Evolutionary conservation across 2,113 vertebrate genomes (phyloP).

Genomic region (Lycaon pictus): DNA sequence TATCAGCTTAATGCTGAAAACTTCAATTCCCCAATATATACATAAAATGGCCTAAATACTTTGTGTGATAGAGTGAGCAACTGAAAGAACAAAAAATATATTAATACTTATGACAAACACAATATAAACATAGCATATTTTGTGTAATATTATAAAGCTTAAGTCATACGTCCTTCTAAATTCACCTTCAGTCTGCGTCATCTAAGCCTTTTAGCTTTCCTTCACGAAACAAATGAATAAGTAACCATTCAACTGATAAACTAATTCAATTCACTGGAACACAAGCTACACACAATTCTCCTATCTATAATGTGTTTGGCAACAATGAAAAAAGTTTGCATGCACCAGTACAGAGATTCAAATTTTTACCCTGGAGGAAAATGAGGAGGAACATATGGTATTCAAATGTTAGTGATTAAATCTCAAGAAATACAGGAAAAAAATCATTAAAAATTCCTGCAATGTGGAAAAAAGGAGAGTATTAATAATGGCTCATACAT

Average conservation of each 20-base stretch:
- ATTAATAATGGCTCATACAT: background rate
- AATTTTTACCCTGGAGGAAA: conserved; percentile 26
- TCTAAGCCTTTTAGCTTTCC: background rate
- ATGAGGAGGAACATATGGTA: background rate
- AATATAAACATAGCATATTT: background rate
- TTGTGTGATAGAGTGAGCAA: background rate
- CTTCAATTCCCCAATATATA: background rate
- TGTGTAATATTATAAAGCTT: background rate
- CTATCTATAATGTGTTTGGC: conserved; percentile 7
- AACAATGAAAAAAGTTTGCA: background rate
- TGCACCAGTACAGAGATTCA: background rate
- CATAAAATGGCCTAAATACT: background rate
- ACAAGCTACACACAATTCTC: background rate
- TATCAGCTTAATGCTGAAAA: background rate
- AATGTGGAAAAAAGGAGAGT: background rate
- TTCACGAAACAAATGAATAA: conserved; percentile 22
- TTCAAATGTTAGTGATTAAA: conserved; percentile 35
- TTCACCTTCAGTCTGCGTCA: background rate
- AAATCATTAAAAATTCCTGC: background rate
- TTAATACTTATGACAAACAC: background rate
- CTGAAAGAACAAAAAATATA: background rate
- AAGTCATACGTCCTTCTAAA: background rate
- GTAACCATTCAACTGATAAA: background rate
- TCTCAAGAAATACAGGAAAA: background rate
- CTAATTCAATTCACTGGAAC: background rate